These are phyloP conservation scores for Apocrypta bakeri DNA, from an alignment of 1,140 invertebrate species.

Conservation along the genomic window DNA sequence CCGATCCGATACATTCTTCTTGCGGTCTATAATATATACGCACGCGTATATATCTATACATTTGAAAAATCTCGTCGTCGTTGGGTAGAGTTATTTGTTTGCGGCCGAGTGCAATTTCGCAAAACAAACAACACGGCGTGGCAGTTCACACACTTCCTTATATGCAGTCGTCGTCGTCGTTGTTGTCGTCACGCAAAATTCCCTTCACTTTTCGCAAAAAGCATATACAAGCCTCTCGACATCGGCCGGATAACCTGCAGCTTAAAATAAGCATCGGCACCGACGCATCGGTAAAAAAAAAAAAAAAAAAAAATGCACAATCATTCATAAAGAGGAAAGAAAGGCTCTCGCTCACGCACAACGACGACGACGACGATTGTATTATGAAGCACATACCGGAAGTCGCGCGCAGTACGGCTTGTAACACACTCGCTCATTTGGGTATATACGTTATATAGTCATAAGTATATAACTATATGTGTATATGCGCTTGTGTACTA, in stretches of 20 bases:
- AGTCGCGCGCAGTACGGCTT: background rate
- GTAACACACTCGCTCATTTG: constrained; percentile 4
- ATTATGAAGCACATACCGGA: background rate
- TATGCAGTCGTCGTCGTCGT: no score
- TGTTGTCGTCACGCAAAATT: background rate
- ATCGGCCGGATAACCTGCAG: no score
- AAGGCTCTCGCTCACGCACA: background rate
- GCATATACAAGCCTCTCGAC: no score
- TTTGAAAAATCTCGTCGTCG: background rate
- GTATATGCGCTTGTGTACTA: background rate
- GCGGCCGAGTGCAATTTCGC: background rate
- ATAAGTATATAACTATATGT: background rate
- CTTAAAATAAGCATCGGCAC: no score
- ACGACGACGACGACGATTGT: no score
- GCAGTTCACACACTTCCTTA: no score
- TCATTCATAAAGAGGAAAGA: background rate
- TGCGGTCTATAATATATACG: no score
- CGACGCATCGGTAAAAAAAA: background rate
- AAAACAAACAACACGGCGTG: background rate
- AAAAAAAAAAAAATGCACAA: background rate
- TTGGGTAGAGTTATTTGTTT: background rate
- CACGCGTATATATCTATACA: no score
- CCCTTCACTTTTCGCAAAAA: background rate
- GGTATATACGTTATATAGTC: no score
- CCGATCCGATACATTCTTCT: background rate